Evolutionary conservation across 2,888 invertebrate genomes (phyloP).

Genomic region (Heliconius ethilla): DNA sequence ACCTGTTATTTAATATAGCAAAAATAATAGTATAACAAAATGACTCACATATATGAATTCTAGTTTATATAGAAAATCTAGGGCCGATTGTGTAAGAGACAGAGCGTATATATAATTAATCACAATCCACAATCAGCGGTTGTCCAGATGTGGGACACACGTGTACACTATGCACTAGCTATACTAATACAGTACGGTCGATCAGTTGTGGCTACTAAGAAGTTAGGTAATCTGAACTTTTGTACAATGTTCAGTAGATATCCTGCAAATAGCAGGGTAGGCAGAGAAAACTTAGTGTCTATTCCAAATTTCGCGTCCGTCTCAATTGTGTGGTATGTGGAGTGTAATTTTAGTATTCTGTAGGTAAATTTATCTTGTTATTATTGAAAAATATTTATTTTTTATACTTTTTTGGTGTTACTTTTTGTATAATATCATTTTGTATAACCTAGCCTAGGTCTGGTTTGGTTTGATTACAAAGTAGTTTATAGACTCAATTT

Average conservation of each 20-base stretch:
- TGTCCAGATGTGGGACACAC: constrained; percentile 17
- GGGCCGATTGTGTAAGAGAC: constrained; percentile 17
- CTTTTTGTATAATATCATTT: too few relatives aligned
- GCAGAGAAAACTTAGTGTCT: too few relatives aligned
- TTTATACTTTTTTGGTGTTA: too few relatives aligned
- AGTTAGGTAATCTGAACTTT: background rate
- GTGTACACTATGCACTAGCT: constrained; percentile 10
- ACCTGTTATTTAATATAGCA: background rate
- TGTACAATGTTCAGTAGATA: background rate
- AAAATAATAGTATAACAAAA: background rate
- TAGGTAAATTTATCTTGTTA: too few relatives aligned
- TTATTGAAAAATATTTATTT: too few relatives aligned
- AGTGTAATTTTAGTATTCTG: too few relatives aligned
- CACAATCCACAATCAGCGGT: constrained; percentile 7
- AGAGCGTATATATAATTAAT: constrained; percentile 14
- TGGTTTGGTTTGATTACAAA: too few relatives aligned
- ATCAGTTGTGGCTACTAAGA: background rate
- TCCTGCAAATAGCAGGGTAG: too few relatives aligned
- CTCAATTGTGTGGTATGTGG: too few relatives aligned
- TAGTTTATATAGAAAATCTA: constrained; percentile 9
- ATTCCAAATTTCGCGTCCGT: too few relatives aligned
- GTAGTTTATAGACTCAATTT: too few relatives aligned
- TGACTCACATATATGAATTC: constrained; percentile 13
- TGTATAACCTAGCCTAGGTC: too few relatives aligned
- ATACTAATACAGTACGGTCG: background rate